Percentiles rank a stretch among this genome's conserved stretches.
Evolutionary conservation across 1,140 invertebrate species (phyloP).

Genomic region (Lepidotrigona ventralis): DNA sequence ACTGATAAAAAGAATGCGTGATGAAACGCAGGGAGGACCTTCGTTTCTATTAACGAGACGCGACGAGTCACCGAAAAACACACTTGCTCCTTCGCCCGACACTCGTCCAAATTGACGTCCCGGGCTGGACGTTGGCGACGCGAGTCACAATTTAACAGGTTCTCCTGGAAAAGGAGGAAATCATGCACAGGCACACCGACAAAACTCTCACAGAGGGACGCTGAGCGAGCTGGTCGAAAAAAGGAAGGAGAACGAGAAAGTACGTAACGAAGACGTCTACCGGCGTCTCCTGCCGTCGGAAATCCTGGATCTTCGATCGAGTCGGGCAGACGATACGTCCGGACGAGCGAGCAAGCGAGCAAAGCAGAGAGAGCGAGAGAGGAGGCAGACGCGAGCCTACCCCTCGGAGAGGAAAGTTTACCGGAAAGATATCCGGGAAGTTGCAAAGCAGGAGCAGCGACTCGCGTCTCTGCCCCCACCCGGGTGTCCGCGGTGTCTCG

Average conservation of each 20-base stretch:
- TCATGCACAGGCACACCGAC: conserved; percentile 35
- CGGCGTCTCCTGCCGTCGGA: conserved; percentile 71
- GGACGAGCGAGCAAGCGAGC: conserved; percentile 41
- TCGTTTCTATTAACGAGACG: not conserved
- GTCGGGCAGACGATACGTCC: conserved; percentile 63
- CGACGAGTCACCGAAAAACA: conserved; percentile 4
- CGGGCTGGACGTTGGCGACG: not conserved
- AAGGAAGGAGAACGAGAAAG: conserved; percentile 29
- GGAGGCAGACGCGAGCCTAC: conserved; percentile 34
- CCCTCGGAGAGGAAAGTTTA: conserved; percentile 71
- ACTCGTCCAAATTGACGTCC: conserved; percentile 25
- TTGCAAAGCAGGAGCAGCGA: conserved; percentile 57
- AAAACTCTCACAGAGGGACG: conserved; percentile 8
- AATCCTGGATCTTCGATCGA: conserved; percentile 76
- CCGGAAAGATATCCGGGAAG: conserved; percentile 78
- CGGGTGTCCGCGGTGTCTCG: not conserved
- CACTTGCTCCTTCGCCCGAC: conserved; percentile 10
- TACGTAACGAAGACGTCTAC: conserved; percentile 47
- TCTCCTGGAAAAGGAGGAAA: conserved; percentile 29
- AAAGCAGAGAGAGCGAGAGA: conserved; percentile 39
- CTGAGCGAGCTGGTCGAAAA: not conserved
- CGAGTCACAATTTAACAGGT: conserved; percentile 39
- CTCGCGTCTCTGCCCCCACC: conserved; percentile 52
- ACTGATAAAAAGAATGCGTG: not conserved
- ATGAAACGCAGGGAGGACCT: not conserved